Conservation (phyloP, 2,888 invertebrate species). For the Atethmia centrago region DNA sequence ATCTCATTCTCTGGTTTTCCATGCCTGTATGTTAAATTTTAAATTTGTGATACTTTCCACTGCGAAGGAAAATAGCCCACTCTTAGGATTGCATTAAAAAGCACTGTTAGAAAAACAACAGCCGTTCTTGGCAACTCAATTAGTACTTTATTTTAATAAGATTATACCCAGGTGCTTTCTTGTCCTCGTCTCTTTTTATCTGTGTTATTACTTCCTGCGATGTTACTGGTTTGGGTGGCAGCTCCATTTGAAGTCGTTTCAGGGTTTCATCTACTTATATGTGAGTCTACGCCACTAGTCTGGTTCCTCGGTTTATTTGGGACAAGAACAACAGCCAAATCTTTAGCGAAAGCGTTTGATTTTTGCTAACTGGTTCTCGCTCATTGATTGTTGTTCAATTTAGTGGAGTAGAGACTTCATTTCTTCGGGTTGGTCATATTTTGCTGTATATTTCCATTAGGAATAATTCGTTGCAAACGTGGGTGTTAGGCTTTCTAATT, state of each 20-base stretch:
- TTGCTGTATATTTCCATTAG: no score
- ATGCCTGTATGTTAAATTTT: neutral
- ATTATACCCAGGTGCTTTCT: neutral
- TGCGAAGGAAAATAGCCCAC: neutral
- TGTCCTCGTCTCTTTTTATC: neutral
- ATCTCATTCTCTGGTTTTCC: neutral
- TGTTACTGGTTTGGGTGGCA: neutral
- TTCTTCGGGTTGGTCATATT: no score
- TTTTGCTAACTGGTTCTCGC: neutral
- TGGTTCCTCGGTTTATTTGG: neutral
- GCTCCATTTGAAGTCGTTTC: neutral
- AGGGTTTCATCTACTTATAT: no score
- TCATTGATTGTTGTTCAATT: neutral
- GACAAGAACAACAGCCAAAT: neutral
- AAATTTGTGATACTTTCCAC: neutral
- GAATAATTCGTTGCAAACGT: no score
- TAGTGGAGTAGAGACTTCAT: no score
- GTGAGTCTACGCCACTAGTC: neutral
- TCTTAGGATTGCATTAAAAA: constrained; percentile 1
- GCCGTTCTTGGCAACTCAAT: neutral
- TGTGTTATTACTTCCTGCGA: neutral
- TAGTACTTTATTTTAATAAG: neutral
- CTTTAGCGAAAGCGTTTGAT: neutral
- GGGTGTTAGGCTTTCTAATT: no score
- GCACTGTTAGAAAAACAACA: neutral